These are phyloP conservation scores for Chloroceryle inda DNA, from an alignment of 2,797 vertebrate species.

Conservation along the genomic window DNA sequence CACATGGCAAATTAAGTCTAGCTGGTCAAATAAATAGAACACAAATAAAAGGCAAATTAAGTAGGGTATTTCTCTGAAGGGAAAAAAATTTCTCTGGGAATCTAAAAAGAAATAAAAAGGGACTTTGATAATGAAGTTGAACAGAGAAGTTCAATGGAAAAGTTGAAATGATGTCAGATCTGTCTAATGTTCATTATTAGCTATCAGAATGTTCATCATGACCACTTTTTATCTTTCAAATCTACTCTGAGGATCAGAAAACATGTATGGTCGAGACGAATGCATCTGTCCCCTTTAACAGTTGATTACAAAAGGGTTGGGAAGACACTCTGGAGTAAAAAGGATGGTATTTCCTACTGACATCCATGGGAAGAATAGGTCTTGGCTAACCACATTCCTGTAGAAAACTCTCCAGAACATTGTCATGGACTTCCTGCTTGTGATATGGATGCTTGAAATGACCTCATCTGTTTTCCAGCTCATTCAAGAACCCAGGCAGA, in stretches of 20 bases:
- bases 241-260: background rate
- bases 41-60: background rate
- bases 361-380: background rate
- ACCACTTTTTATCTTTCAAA: background rate
- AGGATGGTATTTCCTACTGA: background rate
- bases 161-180: background rate
- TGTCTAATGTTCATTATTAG: background rate
- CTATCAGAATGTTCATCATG: background rate
- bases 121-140: background rate
- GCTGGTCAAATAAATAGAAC: background rate
- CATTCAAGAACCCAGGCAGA: background rate
- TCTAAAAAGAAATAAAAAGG: background rate
- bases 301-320: background rate
- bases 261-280: background rate
- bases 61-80: background rate
- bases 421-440: background rate
- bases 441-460: background rate
- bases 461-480: conserved; percentile 6
- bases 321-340: background rate
- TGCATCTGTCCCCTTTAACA: background rate
- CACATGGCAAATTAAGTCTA: background rate
- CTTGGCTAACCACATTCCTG: background rate
- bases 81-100: background rate
- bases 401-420: background rate
- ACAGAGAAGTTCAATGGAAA: background rate